These are phyloP conservation scores for Scatophagus argus DNA, from an alignment of 2,113 vertebrate species.

Conservation along the genomic window DNA sequence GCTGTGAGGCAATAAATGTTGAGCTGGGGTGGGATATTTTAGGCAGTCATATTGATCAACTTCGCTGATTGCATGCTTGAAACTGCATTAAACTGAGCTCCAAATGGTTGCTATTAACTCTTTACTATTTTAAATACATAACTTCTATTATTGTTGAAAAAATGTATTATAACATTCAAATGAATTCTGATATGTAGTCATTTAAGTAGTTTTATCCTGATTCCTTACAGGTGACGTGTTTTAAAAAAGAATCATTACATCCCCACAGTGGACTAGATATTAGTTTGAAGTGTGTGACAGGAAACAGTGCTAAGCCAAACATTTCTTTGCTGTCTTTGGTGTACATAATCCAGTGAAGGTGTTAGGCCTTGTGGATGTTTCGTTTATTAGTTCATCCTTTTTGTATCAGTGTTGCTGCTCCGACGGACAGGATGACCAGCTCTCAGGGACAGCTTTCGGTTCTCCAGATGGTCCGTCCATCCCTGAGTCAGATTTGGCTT, in stretches of 20 bases:
- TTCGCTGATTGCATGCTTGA: neutral
- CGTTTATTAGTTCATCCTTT: no score
- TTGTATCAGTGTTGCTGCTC: neutral
- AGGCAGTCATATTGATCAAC: neutral
- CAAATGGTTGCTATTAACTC: neutral
- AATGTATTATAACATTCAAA: neutral
- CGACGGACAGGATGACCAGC: neutral
- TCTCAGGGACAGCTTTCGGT: neutral
- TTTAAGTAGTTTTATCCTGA: neutral
- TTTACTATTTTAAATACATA: neutral
- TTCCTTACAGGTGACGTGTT: neutral
- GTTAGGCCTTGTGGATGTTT: no score
- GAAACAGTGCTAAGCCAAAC: neutral
- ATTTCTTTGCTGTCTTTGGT: neutral
- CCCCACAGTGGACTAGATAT: neutral
- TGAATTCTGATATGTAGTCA: neutral
- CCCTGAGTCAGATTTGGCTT: neutral
- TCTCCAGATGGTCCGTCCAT: slow-evolving; percentile 13
- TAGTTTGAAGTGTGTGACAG: neutral
- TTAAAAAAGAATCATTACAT: neutral
- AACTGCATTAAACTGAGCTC: neutral
- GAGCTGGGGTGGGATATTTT: neutral
- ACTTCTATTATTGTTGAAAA: neutral
- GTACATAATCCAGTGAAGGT: no score
- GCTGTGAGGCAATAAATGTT: neutral